A percentile compares a stretch with the other conserved stretches of the same genome.
Evolutionary conservation across 2,888 invertebrate genomes (phyloP).

Genomic region (Osedax fenrisi): DNA sequence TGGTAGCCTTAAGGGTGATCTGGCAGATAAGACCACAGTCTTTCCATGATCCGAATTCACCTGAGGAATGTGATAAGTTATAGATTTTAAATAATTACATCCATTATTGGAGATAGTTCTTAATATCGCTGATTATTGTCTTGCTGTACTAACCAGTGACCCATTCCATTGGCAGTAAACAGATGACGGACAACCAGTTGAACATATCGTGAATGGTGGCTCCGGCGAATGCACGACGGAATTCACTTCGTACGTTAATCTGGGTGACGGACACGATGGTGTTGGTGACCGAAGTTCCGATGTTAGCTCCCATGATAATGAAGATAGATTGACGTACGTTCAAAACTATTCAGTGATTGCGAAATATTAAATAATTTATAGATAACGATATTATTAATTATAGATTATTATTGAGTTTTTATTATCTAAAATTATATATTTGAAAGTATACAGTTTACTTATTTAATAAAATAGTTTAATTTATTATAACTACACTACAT

Average conservation of each 20-base stretch:
- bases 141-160: too few relatives aligned
- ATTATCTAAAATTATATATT: too few relatives aligned
- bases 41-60: slow-evolving; percentile 14
- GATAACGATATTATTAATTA: not conserved
- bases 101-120: too few relatives aligned
- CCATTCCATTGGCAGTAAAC: slow-evolving; percentile 53
- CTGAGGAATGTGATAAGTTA: too few relatives aligned
- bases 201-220: slow-evolving; percentile 56
- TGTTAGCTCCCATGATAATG: slow-evolving; percentile 56
- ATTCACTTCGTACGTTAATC: slow-evolving; percentile 46
- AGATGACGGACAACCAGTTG: slow-evolving; percentile 54
- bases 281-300: slow-evolving; percentile 55
- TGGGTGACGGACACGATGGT: slow-evolving; percentile 53
- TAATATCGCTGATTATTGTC: too few relatives aligned
- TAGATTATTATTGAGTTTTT: not conserved
- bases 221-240: slow-evolving; percentile 53
- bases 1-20: not conserved
- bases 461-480: too few relatives aligned
- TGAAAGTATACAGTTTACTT: too few relatives aligned
- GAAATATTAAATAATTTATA: not conserved
- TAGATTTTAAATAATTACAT: too few relatives aligned
- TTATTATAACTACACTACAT: too few relatives aligned
- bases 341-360: slow-evolving; percentile 40
- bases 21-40: slow-evolving; percentile 12
- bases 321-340: slow-evolving; percentile 52